Conservation (phyloP, 1,140 invertebrate species). For the Littorina saxatilis region DNA sequence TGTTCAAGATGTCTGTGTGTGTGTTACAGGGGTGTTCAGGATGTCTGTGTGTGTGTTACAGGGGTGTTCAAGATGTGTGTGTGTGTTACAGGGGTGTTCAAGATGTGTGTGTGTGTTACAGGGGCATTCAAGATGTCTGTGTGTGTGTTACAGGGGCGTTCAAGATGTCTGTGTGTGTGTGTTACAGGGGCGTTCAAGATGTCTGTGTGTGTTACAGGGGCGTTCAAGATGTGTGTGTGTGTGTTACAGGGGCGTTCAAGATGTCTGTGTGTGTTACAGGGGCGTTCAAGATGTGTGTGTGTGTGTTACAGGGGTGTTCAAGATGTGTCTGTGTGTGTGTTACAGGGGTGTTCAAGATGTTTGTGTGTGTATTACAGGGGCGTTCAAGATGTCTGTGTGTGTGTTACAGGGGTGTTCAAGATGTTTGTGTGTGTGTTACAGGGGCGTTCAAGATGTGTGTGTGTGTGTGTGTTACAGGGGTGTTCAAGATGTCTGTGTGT, state of each 20-base stretch:
- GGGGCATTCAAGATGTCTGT: not conserved
- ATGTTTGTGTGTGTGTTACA: slow-evolving; percentile 92
- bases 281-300: too few species aligned
- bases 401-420: slow-evolving; percentile 85
- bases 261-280: too few species aligned
- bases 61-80: too few species aligned
- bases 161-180: too few species aligned
- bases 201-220: too few species aligned
- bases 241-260: slow-evolving; percentile 40
- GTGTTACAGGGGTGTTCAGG: slow-evolving; percentile 39
- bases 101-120: not conserved
- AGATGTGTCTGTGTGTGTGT: too few species aligned
- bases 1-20: not conserved
- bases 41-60: too few species aligned
- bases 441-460: too few species aligned
- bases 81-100: not conserved
- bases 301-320: too few species aligned
- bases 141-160: too few species aligned
- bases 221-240: not conserved
- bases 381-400: not conserved
- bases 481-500: too few species aligned
- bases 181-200: slow-evolving; percentile 89
- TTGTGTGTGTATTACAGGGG: not conserved
- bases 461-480: too few species aligned
- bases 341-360: not conserved